A percentile compares a stretch with the other conserved stretches of the same genome.
phyloP scores from a whole-genome alignment of 2,888 invertebrate species.

The Muschampia plurimacula region DNA sequence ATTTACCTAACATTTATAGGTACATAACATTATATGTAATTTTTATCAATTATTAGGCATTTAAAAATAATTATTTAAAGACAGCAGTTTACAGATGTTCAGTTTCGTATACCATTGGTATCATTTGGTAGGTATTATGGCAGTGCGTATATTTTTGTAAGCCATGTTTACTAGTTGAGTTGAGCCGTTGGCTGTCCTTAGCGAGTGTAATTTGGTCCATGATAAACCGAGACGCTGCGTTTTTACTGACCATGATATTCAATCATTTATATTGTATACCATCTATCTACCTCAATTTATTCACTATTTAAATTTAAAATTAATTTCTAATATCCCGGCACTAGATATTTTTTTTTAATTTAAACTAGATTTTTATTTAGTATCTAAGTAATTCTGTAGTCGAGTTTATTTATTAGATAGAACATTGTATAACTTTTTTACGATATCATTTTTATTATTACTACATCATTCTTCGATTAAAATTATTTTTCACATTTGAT shows the following conservation, averaged over 20 bases:
- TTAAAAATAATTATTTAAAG: too few species aligned
- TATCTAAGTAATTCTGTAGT: neutral
- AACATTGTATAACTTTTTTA: too few species aligned
- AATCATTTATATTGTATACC: slow-evolving; percentile 56
- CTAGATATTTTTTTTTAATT: too few species aligned
- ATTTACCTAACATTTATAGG: neutral
- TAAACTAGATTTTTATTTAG: neutral
- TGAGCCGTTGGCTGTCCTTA: too few species aligned
- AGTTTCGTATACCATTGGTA: too few species aligned
- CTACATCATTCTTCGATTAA: neutral
- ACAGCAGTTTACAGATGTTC: too few species aligned
- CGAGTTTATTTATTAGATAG: too few species aligned
- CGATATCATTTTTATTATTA: neutral
- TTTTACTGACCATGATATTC: slow-evolving; percentile 57
- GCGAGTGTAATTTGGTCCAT: slow-evolving; percentile 9
- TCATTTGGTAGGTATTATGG: too few species aligned
- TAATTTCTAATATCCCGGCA: neutral
- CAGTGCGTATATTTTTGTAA: too few species aligned
- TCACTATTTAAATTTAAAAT: slow-evolving; percentile 13
- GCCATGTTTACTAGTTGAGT: too few species aligned
- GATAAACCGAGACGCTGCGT: slow-evolving; percentile 39
- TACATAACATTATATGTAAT: neutral
- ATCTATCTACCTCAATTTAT: slow-evolving; percentile 15
- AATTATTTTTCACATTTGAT: neutral
- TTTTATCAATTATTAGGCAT: too few species aligned